Base-by-base conservation (phyloP, 2,888 invertebrate genomes). In the Phragmatobia fuliginosa region DNA sequence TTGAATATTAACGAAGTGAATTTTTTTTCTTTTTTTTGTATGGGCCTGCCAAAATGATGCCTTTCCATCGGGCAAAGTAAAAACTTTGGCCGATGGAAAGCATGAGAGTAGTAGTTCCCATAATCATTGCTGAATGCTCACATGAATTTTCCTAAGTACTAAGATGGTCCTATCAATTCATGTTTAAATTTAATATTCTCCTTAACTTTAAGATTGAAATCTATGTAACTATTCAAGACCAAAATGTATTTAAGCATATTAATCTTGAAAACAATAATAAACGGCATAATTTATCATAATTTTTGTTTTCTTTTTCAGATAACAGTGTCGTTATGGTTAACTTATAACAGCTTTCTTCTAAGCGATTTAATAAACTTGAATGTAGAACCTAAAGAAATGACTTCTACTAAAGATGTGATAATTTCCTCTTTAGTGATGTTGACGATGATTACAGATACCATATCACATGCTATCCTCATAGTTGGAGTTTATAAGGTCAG, bases 401-500 rank as follows among this genome's bases (percentile, higher is more conserved):
- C 14, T 8, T 8, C 7, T 16, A 8, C 33, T 3, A 33, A 16
- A 52, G 49, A 64, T 7, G 5, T 52, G 16, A 5, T 64, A 2
- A 18, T 64, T 1, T 33, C 6, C 11, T n/a, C n/a, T n/a, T 28
- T 18, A 33, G 56, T 18, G 1, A 36, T 56, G 28, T 0, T 65
- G 4, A 18, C 56, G 21, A 1, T 65, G 25, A 2, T 25, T 25
- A 33, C 28, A 18, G 65, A 65, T 2, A 21, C 28, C 6, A 5
- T 33, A 11, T 28, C 38, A 36, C 52, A 56, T 18, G 2, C 56
- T 18, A 25, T 65, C 36, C 56, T 65, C 28, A 25, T 65, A 36
- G 21, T 36, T 36, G 65, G 65, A 52, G 65, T 25, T 56, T 52
- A 56, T n/a, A 28, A 21, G 65, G 65, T 65, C 5, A 28, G 56